phyloP scores from a whole-genome alignment of 1,140 invertebrate genomes.

The Neuroterus valhalla region DNA sequence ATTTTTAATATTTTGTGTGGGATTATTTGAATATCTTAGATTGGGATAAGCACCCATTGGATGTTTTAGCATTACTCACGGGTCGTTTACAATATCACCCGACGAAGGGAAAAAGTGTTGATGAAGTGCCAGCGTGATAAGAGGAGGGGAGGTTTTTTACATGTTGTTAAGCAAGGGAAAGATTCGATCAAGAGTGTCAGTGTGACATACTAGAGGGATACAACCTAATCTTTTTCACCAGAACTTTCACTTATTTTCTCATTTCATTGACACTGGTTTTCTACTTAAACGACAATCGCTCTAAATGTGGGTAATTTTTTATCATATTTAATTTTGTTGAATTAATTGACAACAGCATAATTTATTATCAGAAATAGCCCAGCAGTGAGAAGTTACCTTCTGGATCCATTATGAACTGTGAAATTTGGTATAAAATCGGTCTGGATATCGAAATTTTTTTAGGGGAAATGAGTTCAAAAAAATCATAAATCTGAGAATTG shows the following conservation, averaged over 20 bases:
- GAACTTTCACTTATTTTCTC: not conserved
- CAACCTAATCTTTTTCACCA: not conserved
- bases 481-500: too few relatives aligned
- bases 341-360: too few relatives aligned
- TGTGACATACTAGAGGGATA: slow-evolving; percentile 2
- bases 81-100: not conserved
- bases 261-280: not conserved
- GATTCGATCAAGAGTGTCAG: slow-evolving; percentile 22
- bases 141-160: not conserved
- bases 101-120: not conserved
- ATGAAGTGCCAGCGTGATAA: slow-evolving; percentile 18
- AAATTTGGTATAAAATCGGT: too few relatives aligned
- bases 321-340: too few relatives aligned
- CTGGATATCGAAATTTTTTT: too few relatives aligned
- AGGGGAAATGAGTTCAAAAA: too few relatives aligned
- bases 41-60: not conserved
- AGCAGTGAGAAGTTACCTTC: too few relatives aligned
- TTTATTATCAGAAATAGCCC: too few relatives aligned
- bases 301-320: too few relatives aligned
- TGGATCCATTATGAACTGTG: too few relatives aligned
- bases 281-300: too few relatives aligned
- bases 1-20: too few relatives aligned
- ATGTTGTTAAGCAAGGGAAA: not conserved
- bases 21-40: slow-evolving; percentile 9
- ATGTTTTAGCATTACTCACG: not conserved